Base-by-base conservation (phyloP, 1,140 invertebrate genomes). In the Plutomurus gul region DNA sequence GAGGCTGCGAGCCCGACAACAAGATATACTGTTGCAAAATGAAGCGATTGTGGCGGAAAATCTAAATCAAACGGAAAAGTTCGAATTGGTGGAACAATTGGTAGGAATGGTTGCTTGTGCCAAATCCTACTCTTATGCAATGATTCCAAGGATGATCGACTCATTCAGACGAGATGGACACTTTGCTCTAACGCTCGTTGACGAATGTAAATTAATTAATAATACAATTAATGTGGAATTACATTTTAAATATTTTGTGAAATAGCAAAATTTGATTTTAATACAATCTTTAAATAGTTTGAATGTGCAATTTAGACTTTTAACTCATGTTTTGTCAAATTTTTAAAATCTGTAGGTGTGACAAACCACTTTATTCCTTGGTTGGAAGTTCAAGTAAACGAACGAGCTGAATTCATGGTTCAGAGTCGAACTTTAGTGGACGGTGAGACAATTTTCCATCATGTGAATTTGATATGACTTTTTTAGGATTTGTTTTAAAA, bases 1-100 rank as follows among this genome's bases (percentile, higher is more conserved):
- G 16, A 25, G 47, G 11, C 39, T 84, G 3, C 56, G 79, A 37
- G 83, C 81, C 37, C 81, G 77, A 40, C 77, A 84, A 36, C 56
- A 65, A 65, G 56, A 65, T 33, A 30, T 65, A 4, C 30, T 25
- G n/a, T 7, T 6, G 3, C 30, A 65, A 18, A 11, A 33, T 27
- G 56, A 65, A 33, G 27, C 13, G 6, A 65, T 65, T 36, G 56
- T n/a, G 30, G 13, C 1, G 5, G 56, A 65, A 65, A 11, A n/a
- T 5, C 13, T 13, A n/a, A 16, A 65, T 4, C 13, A 65, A 33
- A n/a, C 18, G 3, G 1, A 18, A 7, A 27, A 65, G 18, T 1
- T 30, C 7, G 10, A 33, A 6, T 0, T n/a, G 1, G 4, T 65
- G 56, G 56, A 65, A 13, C 30, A 36, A 1, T 7, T 30, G 5